A percentile compares a stretch with the other conserved stretches of the same genome.
Conservation (phyloP, 2,888 invertebrate species). For the Ptychoptera contaminata region DNA sequence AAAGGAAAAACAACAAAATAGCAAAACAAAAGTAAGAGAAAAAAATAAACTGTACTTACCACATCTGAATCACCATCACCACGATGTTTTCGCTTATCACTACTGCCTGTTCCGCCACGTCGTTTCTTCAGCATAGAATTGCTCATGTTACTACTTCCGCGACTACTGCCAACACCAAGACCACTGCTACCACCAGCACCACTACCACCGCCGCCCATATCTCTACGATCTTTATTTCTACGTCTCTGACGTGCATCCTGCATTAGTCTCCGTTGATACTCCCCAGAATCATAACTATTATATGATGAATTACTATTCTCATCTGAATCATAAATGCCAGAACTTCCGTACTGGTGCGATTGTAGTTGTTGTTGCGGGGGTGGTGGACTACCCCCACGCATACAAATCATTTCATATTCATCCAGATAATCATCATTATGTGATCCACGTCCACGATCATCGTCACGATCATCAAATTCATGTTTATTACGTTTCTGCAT, state of each 20-base stretch:
- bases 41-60: conserved; percentile 21
- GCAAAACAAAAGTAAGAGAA: neutral
- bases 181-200: conserved; percentile 29
- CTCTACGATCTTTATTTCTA: conserved; percentile 28
- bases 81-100: conserved; percentile 34
- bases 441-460: conserved; percentile 29
- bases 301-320: conserved; percentile 39
- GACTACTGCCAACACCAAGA: conserved; percentile 33
- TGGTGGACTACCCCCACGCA: conserved; percentile 58
- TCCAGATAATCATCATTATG: conserved; percentile 40
- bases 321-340: conserved; percentile 35
- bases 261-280: conserved; percentile 23
- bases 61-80: conserved; percentile 51
- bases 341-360: conserved; percentile 10
- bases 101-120: conserved; percentile 24
- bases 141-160: conserved; percentile 35
- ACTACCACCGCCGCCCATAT: conserved; percentile 33
- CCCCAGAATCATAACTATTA: conserved; percentile 35
- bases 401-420: conserved; percentile 66
- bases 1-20: neutral
- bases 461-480: conserved; percentile 20
- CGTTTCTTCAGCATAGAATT: conserved; percentile 36
- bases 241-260: conserved; percentile 31
- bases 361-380: conserved; percentile 14
- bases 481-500: conserved; percentile 37